phyloP scores from a whole-genome alignment of 2,797 vertebrate species.

The Fistularia commersonii region DNA sequence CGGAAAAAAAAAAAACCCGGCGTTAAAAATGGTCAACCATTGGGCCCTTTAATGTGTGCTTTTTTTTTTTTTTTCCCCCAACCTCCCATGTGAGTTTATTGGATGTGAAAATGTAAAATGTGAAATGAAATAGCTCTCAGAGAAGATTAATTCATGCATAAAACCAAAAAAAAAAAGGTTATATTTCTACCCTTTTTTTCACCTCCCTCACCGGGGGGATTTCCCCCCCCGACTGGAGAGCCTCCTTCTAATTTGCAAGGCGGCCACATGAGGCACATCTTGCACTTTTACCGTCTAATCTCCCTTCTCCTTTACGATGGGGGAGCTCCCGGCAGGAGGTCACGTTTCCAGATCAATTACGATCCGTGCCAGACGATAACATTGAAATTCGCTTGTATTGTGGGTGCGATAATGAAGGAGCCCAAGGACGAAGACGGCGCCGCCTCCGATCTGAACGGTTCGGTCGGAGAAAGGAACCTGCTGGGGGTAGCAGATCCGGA shows the following conservation, averaged over 20 bases:
- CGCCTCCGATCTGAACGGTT: too few relatives aligned
- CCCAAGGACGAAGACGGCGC: too few relatives aligned
- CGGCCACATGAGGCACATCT: neutral
- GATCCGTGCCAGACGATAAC: neutral
- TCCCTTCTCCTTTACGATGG: neutral
- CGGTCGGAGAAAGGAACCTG: too few relatives aligned
- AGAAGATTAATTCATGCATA: constrained; percentile 2
- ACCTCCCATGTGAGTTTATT: too few relatives aligned
- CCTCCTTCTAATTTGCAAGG: too few relatives aligned
- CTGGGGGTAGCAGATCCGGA: too few relatives aligned
- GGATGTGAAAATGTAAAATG: constrained; percentile 12
- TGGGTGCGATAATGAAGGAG: too few relatives aligned
- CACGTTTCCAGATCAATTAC: constrained; percentile 6
- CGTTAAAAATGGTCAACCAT: constrained; percentile 24
- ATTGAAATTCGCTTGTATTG: too few relatives aligned
- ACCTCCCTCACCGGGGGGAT: too few relatives aligned
- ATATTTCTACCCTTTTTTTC: neutral
- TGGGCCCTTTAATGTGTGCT: constrained; percentile 28
- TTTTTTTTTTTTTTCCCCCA: too few relatives aligned
- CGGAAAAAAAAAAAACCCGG: constrained; percentile 11
- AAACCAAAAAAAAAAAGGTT: constrained; percentile 17
- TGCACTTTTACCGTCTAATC: constrained; percentile 9
- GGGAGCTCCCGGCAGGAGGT: neutral
- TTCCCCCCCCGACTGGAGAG: too few relatives aligned
- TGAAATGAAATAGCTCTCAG: constrained; percentile 12